phyloP scores from a whole-genome alignment of 2,113 vertebrate species.

The Leptocoma aspasia region DNA sequence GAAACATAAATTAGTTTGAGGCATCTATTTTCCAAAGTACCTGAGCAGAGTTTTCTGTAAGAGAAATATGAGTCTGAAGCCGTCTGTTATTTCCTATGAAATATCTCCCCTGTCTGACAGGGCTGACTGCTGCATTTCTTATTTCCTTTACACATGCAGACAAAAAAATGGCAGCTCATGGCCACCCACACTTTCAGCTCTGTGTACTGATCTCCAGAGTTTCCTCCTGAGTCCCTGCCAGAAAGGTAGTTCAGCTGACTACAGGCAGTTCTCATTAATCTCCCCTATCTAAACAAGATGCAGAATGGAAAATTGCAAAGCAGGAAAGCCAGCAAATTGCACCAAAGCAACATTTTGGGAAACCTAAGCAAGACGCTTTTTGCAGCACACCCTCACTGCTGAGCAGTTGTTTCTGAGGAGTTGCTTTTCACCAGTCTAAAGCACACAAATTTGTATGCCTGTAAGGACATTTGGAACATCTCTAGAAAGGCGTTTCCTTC shows the following conservation, averaged over 20 bases:
- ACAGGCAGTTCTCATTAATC: conserved; percentile 17
- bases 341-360: not conserved
- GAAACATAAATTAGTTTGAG: not conserved
- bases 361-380: not conserved
- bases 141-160: not conserved
- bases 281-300: conserved; percentile 12
- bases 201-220: conserved; percentile 18
- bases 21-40: not conserved
- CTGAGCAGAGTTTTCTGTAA: not conserved
- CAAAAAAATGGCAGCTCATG: not conserved
- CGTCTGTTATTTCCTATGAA: conserved; percentile 19
- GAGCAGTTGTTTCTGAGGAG: not conserved
- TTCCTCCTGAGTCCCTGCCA: conserved; percentile 21
- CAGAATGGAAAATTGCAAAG: not conserved
- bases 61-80: not conserved
- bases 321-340: not conserved
- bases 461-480: not conserved
- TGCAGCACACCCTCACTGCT: not conserved
- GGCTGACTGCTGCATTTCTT: conserved; percentile 19
- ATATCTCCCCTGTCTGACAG: conserved; percentile 18
- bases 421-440: not conserved
- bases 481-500: not conserved
- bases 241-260: conserved; percentile 15
- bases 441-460: not conserved
- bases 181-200: not conserved